Base-by-base conservation (phyloP, 2,113 vertebrate genomes). In the Ibidorhyncha struthersii region DNA sequence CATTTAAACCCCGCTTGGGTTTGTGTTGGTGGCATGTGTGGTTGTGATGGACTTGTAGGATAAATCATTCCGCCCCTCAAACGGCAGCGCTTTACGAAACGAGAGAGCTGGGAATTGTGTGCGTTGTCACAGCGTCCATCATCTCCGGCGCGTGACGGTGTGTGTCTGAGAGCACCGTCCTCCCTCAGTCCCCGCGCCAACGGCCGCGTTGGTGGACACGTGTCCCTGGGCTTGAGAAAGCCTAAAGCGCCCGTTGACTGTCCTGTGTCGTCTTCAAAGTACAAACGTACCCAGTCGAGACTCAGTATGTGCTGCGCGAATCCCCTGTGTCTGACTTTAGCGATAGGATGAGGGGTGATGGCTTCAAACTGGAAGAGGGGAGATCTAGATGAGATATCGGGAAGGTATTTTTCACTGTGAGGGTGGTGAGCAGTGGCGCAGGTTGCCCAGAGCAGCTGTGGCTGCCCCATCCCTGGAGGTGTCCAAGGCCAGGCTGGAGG, bases 1-100 rank as follows among this genome's bases (percentile, higher is more conserved):
- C 70, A 0, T 21, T 47, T 14, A 4, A 29, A 12, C 9, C 36
- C 43, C 1, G 14, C 79, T 18, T 4, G 56, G 43, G 26, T 30
- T 21, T 30, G 19, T 7, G 1, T 13, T 32, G 14, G 6, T 4
- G 36, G 17, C 32, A 1, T 3, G 2, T 0, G 4, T 21, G 25
- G 70, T 34, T 40, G 41, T 9, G 1, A 3, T 1, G 69, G 4
- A 3, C 38, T 15, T 1, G 0, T 1, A 9, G n/a, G 59, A 0
- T 0, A 15, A 47, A 40, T 11, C 58, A 0, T 19, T 18, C 62
- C 9, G 19, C 12, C n/a, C n/a, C 38, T 58, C 77, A 6, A 10
- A 25, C 8, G 0, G 40, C 59, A 25, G 40, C 15, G 21, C 67
- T 27, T 6, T 4, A 1, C 5, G 67, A 3, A 53, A 16, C 8